Base-by-base conservation (phyloP, 2,113 vertebrate genomes). In the Mus spicilegus region DNA sequence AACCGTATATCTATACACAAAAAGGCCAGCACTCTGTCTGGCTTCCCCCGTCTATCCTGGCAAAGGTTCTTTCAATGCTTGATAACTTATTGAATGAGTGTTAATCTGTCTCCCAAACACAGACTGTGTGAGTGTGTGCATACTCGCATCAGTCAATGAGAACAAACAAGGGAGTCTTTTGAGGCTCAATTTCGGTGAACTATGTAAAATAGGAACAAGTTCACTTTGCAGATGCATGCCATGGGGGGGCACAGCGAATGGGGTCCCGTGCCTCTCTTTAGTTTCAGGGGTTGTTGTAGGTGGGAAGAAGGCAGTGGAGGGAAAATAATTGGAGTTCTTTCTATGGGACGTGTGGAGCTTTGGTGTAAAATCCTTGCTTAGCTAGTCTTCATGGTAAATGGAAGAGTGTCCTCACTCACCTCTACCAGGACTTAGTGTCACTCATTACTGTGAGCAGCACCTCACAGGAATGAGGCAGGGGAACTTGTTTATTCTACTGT, bases 111-210 rank as follows among this genome's bases (percentile, higher is more conserved):
- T 72, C 24, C 49, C 14, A 85, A 69, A 61, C 13, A 11, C 26
- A 49, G 24, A 19, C 42, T 33, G 0, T 5, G 17, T 76, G 30
- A 80, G 28, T 65, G 6, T n/a, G 33, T 5, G n/a, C 26, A 56
- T 3, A 19, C 67, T 61, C 19, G 61, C 30, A 24, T 65, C 22
- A 73, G 28, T 30, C 3, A 39, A 3, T 63, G 39, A 77, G 20
- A 46, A 49, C 75, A 30, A 36, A 72, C 10, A 20, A 36, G 42
- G 70, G 17, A 69, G 26, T 78, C 33, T 95, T 84, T 80, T 42
- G 89, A 92, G 81, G 81, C 16, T 94, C 16, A 69, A 0, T 92
- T 94, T 93, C 22, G 82, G 17, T 19, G 51, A 80, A 77, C 61
- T 49, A 58, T 65, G 6, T 77, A 30, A 92, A 90, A 16, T 2